phyloP scores from a whole-genome alignment of 2,797 vertebrate genomes.

The Anguilla megastoma region DNA sequence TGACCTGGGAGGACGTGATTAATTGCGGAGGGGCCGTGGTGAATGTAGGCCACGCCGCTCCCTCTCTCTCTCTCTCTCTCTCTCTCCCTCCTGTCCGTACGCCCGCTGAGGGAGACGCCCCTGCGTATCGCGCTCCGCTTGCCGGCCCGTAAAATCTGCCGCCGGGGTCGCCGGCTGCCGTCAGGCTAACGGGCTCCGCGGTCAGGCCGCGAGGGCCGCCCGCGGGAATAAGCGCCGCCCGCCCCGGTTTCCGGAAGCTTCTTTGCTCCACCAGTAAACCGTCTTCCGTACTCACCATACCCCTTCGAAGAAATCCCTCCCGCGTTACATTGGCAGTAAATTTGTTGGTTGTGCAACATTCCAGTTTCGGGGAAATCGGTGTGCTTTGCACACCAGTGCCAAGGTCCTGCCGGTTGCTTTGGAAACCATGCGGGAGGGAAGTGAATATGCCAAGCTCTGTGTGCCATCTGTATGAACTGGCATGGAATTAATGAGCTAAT shows the following conservation, averaged over 20 bases:
- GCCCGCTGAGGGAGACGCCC: neutral
- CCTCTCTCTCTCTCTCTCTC: neutral
- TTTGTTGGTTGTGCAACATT: neutral
- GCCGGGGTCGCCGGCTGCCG: neutral
- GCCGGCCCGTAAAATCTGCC: neutral
- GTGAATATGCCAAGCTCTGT: neutral
- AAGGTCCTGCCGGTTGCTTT: neutral
- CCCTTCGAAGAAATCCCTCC: neutral
- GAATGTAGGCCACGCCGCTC: slow-evolving; percentile 19
- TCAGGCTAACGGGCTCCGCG: neutral
- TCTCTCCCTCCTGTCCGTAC: neutral
- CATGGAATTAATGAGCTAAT: slow-evolving; percentile 4
- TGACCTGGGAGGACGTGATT: neutral
- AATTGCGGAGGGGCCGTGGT: neutral
- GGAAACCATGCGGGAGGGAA: neutral
- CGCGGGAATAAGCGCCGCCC: neutral
- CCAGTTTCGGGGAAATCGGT: neutral
- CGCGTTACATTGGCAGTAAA: neutral
- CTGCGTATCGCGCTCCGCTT: neutral
- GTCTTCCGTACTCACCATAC: neutral
- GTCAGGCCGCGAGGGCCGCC: neutral
- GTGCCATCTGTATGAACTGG: slow-evolving; percentile 1
- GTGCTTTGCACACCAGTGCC: neutral
- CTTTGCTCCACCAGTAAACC: neutral
- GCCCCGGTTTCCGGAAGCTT: neutral